Base-by-base conservation (phyloP, 2,888 invertebrate species). In the Pyrocoelia pectoralis region DNA sequence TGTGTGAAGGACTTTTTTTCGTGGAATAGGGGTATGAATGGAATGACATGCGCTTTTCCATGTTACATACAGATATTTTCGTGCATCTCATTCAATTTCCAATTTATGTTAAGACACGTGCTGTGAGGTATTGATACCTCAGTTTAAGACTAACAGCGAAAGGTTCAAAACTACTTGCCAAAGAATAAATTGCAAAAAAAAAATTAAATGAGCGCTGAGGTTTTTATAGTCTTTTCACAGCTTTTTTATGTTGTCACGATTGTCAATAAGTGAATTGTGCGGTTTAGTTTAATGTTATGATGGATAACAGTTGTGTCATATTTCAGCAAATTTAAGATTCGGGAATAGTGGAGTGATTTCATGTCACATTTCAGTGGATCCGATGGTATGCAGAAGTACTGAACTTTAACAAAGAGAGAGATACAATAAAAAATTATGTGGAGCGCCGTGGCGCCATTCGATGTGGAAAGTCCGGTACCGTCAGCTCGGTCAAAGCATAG, bases 401-500 rank as follows among this genome's bases (percentile, higher is more conserved):
- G 17, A 46, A 46, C n/a, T 8, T 50, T 19, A 12, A 18, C 8
- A 2, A 3, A 18, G 8, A 17, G 14, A 17, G 17, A 18, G 18
- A 14, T 46, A 1, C 6, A 6, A 5, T 17, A 28, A 33, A 17
- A 58, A 65, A 71, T 70, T 65, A 87, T 87, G 87, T 87, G 87
- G 87, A 86, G 83, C 77, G 83, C 85, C 68, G 86, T 87, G 71
- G 84, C 85, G 68, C 84, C 85, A 54, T 82, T 82, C 59, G 80
- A 79, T 69, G 70, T 74, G 40, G 86, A 86, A 68, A 83, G 84
- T 72, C 83, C 86, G 67, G 83, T 83, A 68, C 91, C 91, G 53
- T 86, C 88, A 48, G 86, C 89, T n/a, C 86, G 94, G 68, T 89
- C 88, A 76, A 94, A 94, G 82, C 94, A 94, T 83, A 92, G 93